These are phyloP conservation scores for Euphonia xanthogaster DNA, from an alignment of 2,797 vertebrate genomes.

Conservation along the genomic window DNA sequence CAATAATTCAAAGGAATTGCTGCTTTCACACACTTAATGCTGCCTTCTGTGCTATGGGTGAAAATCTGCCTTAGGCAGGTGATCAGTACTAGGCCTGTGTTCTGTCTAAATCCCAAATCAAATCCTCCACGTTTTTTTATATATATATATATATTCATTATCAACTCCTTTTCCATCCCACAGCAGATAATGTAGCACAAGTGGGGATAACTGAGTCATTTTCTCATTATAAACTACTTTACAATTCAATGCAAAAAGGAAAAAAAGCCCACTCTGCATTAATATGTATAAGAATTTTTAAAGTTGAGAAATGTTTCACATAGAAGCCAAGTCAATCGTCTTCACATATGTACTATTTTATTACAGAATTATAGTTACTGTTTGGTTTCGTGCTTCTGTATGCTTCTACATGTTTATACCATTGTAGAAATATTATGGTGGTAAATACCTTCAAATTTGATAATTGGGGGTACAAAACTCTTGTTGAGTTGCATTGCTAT, in stretches of 20 bases:
- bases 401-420: not conserved
- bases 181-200: constrained; percentile 42
- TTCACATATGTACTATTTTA: constrained; percentile 22
- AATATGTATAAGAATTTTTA: constrained; percentile 42
- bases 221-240: constrained; percentile 62
- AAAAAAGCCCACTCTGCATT: not conserved
- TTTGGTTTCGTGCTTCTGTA: not conserved
- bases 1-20: constrained; percentile 1
- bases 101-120: not conserved
- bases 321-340: not conserved
- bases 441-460: not conserved
- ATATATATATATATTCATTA: not conserved
- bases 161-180: not conserved
- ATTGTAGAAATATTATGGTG: not conserved
- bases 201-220: constrained; percentile 51
- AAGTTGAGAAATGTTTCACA: constrained; percentile 1
- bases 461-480: not conserved
- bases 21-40: not conserved
- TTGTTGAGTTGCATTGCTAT: not conserved
- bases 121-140: not conserved
- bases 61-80: constrained; percentile 21
- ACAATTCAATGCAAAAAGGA: constrained; percentile 33
- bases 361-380: not conserved
- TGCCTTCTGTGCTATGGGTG: not conserved
- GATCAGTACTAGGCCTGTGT: not conserved